Conservation (phyloP, 2,113 vertebrate genomes). For the Damaliscus lunatus region DNA sequence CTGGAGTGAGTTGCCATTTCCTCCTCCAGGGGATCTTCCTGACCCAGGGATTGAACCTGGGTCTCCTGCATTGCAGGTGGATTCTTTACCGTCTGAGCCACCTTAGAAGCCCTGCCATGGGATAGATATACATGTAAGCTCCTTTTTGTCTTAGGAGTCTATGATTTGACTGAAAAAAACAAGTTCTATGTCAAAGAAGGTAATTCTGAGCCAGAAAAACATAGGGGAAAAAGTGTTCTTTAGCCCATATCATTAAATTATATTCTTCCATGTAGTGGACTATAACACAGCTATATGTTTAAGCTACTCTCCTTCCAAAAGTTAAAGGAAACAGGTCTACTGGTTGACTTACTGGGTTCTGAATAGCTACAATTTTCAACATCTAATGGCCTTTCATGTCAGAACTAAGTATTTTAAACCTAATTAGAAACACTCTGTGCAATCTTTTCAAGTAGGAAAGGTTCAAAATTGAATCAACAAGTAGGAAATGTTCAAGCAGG, state of each 20-base stretch:
- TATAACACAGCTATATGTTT: not conserved
- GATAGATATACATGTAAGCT: not conserved
- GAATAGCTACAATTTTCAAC: not conserved
- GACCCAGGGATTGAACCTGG: not conserved
- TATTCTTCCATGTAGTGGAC: not conserved
- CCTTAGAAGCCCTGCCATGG: not conserved
- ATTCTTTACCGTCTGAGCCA: not conserved
- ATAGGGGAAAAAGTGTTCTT: not conserved
- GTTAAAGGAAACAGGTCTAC: not conserved
- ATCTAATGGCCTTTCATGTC: not conserved
- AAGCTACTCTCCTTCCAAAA: not conserved
- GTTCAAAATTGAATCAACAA: constrained; percentile 6
- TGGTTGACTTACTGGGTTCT: not conserved
- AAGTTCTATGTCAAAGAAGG: not conserved
- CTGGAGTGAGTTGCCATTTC: not conserved
- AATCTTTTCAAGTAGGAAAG: constrained; percentile 27
- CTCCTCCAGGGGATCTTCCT: not conserved
- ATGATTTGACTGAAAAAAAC: not conserved
- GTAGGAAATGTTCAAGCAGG: not conserved
- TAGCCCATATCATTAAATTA: not conserved
- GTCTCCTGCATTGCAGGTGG: not conserved
- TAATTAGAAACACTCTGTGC: not conserved
- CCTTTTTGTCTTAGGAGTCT: not conserved
- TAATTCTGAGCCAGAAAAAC: not conserved
- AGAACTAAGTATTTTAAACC: constrained; percentile 26